Base-by-base conservation (phyloP, 2,888 invertebrate species). In the Rhaphigaster nebulosa region DNA sequence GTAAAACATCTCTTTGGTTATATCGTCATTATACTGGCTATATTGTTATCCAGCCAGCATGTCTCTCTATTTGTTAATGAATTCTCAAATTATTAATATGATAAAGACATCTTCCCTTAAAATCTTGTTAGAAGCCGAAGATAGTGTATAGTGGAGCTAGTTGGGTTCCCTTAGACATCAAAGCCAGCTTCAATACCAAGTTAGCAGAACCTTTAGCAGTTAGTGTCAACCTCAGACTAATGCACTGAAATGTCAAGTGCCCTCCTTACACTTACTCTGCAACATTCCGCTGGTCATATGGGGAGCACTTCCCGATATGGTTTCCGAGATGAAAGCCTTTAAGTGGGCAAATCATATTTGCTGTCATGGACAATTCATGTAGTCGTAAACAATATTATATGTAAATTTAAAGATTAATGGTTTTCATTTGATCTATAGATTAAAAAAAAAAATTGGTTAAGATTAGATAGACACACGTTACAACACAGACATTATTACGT, bases 81-180 rank as follows among this genome's bases (percentile, higher is more conserved):
- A n/a, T n/a, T n/a, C n/a, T n/a, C n/a, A n/a, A n/a, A 54, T 54
- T 54, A 54, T 5, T 54, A 18, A 54, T 54, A 54, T 20, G 20
- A 54, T 18, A 20, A 54, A 52, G 12, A 18, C 52, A 12, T n/a
- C n/a, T n/a, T n/a, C 5, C 34, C 5, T 34, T 70, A 70, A 34
- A 70, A 34, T 18, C 29, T 6, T 18, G 70, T 70, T 70, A 70
- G 18, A 3, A 18, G 18, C 34, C 3, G n/a, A 70, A 34, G 15
- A 70, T 70, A 70, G 70, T 70, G 34, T 70, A 70, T 70, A 34
- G 70, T 70, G 70, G 70, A 70, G 70, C 18, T 70, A 18, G 70
- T 34, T 34, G 3, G 15, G n/a, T 34, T 6, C 5, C 29, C 29
- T 70, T 1, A 34, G 29, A 34, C 70, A 70, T 70, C 70, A 70